These are phyloP conservation scores for Phrixothrix hirtus DNA, from an alignment of 2,888 invertebrate species.

Conservation along the genomic window DNA sequence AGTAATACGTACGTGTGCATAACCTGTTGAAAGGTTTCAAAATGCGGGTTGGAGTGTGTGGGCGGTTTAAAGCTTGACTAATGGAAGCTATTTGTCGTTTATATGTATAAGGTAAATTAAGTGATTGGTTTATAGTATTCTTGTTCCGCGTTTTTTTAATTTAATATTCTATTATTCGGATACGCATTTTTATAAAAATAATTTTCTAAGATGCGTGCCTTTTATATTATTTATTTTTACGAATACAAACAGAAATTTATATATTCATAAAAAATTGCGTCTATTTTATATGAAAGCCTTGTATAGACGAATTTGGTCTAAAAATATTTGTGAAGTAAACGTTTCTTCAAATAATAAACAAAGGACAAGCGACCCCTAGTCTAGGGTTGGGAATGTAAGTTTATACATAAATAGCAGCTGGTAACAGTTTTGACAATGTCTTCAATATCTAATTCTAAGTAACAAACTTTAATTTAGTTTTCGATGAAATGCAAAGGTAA, in stretches of 20 bases:
- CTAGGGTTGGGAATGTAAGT: no score
- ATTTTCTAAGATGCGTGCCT: no score
- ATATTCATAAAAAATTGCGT: no score
- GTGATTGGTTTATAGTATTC: no score
- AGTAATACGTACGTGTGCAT: conserved; percentile 34
- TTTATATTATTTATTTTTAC: no score
- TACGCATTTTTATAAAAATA: no score
- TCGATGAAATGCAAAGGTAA: no score
- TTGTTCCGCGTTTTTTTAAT: no score
- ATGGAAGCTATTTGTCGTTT: conserved; percentile 17
- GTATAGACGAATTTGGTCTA: neutral
- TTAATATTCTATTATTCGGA: no score
- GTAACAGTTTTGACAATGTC: neutral
- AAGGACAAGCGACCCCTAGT: neutral
- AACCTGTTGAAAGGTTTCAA: conserved; percentile 37
- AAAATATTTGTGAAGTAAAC: neutral
- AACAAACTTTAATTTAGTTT: no score
- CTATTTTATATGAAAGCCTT: no score
- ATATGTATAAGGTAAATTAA: neutral
- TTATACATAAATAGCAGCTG: neutral
- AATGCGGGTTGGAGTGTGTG: conserved; percentile 36
- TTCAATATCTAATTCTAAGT: neutral
- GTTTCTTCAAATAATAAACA: neutral
- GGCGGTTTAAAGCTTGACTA: conserved; percentile 26
- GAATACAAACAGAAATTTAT: no score